Evolutionary conservation across 2,797 vertebrate species (phyloP).

Genomic region (Dicrostonyx torquatus): DNA sequence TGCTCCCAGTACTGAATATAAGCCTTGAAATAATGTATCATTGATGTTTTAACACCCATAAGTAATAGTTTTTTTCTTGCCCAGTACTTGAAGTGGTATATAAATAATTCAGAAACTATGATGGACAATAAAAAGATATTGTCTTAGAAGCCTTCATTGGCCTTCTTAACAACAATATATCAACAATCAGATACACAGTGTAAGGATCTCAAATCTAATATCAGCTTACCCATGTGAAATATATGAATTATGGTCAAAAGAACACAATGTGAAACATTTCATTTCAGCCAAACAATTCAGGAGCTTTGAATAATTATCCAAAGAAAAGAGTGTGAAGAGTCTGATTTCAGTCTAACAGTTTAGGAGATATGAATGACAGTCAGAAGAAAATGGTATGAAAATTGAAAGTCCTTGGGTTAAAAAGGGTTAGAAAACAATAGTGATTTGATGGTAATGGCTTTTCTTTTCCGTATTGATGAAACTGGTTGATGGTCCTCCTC

Average conservation of each 20-base stretch:
- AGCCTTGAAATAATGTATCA: constrained; percentile 24
- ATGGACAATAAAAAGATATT: not conserved
- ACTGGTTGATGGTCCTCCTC: not conserved
- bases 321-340: constrained; percentile 30
- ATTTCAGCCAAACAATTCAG: not conserved
- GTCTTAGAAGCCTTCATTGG: not conserved
- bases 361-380: not conserved
- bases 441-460: not conserved
- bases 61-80: constrained; percentile 18
- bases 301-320: not conserved
- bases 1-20: not conserved
- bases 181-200: not conserved
- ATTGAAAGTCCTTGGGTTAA: constrained; percentile 5
- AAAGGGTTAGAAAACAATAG: not conserved
- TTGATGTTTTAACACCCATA: constrained; percentile 27
- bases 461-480: not conserved
- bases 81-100: not conserved
- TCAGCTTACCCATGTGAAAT: not conserved
- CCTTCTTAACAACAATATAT: not conserved
- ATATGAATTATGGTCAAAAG: constrained; percentile 2
- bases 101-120: constrained; percentile 65
- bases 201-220: not conserved
- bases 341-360: constrained; percentile 4
- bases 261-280: not conserved
- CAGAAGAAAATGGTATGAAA: constrained; percentile 46